These are phyloP conservation scores for Diarsia mendica DNA, from an alignment of 2,888 invertebrate species.

Conservation along the genomic window DNA sequence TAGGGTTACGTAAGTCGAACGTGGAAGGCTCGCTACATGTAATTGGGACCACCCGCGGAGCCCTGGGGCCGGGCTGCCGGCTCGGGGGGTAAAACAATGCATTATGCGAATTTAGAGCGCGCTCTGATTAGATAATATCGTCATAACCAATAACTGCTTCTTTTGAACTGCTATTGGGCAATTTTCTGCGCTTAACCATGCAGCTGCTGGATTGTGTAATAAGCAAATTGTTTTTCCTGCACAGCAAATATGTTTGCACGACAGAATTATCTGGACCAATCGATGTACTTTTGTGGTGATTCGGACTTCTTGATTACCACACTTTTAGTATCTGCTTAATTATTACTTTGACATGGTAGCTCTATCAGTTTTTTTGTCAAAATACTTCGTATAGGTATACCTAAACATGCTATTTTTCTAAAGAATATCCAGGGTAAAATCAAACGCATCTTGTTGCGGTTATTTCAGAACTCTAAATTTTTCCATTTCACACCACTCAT, in stretches of 20 bases:
- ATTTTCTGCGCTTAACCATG: constrained; percentile 41
- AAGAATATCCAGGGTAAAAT: too few species aligned
- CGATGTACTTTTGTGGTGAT: not conserved
- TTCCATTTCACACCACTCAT: constrained; percentile 18
- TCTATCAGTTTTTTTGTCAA: not conserved
- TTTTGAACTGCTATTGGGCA: constrained; percentile 40
- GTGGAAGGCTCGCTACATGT: constrained; percentile 72
- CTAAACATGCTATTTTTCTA: too few species aligned
- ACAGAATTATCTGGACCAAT: not conserved
- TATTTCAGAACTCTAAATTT: not conserved
- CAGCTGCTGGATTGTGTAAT: constrained; percentile 29
- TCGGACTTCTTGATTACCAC: not conserved
- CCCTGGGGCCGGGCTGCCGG: constrained; percentile 65
- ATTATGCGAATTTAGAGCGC: constrained; percentile 76
- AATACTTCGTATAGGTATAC: too few species aligned
- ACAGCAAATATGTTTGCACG: not conserved
- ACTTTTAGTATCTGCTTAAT: not conserved
- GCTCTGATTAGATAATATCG: constrained; percentile 71
- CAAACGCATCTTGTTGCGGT: too few species aligned
- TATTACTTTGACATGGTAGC: not conserved
- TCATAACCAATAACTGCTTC: constrained; percentile 58
- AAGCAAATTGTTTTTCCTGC: not conserved
- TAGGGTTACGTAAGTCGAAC: constrained; percentile 76
- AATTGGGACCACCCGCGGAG: constrained; percentile 83
- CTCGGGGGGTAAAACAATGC: constrained; percentile 68